Percentiles rank a stretch among this genome's conserved stretches.
Evolutionary conservation across 2,113 vertebrate genomes (phyloP).

Genomic region (Crotalus tigris): DNA sequence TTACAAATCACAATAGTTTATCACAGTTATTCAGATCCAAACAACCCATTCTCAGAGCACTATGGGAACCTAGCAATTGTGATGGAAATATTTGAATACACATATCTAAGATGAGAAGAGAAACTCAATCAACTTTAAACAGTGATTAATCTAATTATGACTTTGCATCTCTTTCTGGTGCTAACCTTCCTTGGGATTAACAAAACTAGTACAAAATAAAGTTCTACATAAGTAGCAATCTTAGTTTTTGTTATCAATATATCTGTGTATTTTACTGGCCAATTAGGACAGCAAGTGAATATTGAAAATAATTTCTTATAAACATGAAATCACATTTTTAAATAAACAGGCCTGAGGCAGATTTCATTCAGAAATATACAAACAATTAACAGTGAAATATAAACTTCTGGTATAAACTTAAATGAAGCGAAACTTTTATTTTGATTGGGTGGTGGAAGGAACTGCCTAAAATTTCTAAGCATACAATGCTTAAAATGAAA

Average conservation of each 20-base stretch:
- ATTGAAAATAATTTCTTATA: conserved; percentile 19
- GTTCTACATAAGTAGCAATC: not conserved
- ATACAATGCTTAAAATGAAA: not conserved
- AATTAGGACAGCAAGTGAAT: not conserved
- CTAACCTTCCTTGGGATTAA: not conserved
- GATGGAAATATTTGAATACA: not conserved
- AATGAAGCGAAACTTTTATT: conserved; percentile 9
- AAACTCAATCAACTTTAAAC: not conserved
- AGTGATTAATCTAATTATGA: not conserved
- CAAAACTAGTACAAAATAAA: not conserved
- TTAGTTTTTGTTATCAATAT: not conserved
- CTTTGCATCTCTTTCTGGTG: not conserved
- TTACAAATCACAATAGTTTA: not conserved
- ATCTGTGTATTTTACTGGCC: not conserved
- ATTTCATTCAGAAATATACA: not conserved
- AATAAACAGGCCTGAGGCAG: conserved; percentile 21
- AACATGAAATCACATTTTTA: conserved; percentile 30
- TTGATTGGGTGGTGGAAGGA: not conserved
- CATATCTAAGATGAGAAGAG: not conserved
- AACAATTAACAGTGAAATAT: not conserved
- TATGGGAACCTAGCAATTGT: not conserved
- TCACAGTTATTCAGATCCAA: not conserved
- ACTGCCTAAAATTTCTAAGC: not conserved
- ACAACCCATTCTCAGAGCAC: not conserved
- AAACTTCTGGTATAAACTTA: not conserved